Conservation (phyloP, 2,888 invertebrate genomes). For the Orchestes rusci region DNA sequence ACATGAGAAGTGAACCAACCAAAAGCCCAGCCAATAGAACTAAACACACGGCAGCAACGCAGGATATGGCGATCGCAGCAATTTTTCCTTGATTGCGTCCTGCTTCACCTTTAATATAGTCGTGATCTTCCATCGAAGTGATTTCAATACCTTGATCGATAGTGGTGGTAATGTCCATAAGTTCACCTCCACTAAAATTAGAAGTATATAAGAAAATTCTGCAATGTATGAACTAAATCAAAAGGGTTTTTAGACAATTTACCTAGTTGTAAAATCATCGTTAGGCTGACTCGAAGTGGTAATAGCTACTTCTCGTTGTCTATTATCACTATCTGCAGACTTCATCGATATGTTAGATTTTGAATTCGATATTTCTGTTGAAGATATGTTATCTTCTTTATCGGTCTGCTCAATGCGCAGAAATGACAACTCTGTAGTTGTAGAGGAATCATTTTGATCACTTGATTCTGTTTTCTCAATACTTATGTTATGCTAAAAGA, state of each 20-base stretch:
- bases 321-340: no score
- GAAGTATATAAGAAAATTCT: no score
- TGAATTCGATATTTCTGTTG: no score
- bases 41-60: constrained; percentile 71
- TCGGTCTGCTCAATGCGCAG: constrained; percentile 28
- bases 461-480: constrained; percentile 25
- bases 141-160: constrained; percentile 5
- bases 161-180: neutral
- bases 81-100: constrained; percentile 57
- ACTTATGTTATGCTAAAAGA: constrained; percentile 6
- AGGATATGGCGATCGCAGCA: constrained; percentile 74
- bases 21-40: constrained; percentile 68
- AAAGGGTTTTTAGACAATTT: no score
- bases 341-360: no score
- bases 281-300: no score
- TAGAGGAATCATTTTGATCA: constrained; percentile 18
- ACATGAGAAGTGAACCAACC: constrained; percentile 47
- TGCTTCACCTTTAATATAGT: constrained; percentile 37
- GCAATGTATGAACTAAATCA: no score
- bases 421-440: constrained; percentile 24
- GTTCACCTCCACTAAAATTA: neutral
- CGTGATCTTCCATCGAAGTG: constrained; percentile 23
- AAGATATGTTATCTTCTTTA: no score
- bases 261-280: constrained; percentile 35
- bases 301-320: no score